A percentile compares a stretch with the other conserved stretches of the same genome.
phyloP scores from a whole-genome alignment of 1,140 invertebrate genomes.

The Neocloeon triangulifer region DNA sequence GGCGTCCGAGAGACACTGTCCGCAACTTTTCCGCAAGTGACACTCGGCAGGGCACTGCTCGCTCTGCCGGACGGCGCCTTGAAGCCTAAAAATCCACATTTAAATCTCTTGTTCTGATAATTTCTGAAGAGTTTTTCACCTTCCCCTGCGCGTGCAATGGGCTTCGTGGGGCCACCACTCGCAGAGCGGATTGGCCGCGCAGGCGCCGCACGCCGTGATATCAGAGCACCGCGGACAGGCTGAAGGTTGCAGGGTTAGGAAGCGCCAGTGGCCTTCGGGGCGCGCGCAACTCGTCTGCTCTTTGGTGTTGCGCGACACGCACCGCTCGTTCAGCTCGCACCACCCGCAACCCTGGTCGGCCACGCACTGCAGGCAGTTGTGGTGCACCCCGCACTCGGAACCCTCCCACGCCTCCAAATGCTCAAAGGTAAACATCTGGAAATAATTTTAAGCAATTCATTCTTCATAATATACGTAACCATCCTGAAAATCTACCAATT shows the following conservation, averaged over 20 bases:
- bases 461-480: no score
- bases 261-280: slow-evolving; percentile 37
- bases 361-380: slow-evolving; percentile 68
- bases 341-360: slow-evolving; percentile 76
- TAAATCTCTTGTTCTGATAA: slow-evolving; percentile 8
- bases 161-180: slow-evolving; percentile 58
- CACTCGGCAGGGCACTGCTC: slow-evolving; percentile 51
- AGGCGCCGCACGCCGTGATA: slow-evolving; percentile 63
- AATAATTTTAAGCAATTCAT: no score
- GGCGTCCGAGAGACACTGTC: slow-evolving; percentile 56
- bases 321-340: slow-evolving; percentile 49
- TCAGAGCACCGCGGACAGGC: slow-evolving; percentile 72
- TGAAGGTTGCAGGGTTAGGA: slow-evolving; percentile 52
- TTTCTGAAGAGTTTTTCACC: slow-evolving; percentile 14
- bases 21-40: slow-evolving; percentile 47
- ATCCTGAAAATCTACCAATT: no score
- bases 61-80: slow-evolving; percentile 29
- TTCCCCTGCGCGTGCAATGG: slow-evolving; percentile 53
- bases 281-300: slow-evolving; percentile 32
- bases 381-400: slow-evolving; percentile 52
- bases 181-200: slow-evolving; percentile 44
- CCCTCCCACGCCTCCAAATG: slow-evolving; percentile 68
- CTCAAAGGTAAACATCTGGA: slow-evolving; percentile 63
- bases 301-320: slow-evolving; percentile 32
- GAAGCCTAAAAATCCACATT: slow-evolving; percentile 11